Evolutionary conservation across 1,140 invertebrate species (phyloP).

Genomic region (Leptinotarsa lineolata): DNA sequence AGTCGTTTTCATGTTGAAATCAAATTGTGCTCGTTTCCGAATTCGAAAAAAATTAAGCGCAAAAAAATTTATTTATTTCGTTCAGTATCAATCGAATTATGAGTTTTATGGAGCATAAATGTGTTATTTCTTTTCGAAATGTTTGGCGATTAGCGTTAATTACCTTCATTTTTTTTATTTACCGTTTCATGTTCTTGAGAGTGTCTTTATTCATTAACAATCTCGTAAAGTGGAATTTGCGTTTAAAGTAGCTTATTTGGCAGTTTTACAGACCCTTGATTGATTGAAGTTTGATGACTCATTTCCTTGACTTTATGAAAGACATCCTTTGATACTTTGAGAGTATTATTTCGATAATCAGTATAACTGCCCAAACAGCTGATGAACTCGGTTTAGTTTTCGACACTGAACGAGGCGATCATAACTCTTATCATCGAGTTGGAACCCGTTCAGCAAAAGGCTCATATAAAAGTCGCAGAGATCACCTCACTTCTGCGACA

Average conservation of each 20-base stretch:
- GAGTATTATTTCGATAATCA: too few relatives aligned
- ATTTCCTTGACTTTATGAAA: too few relatives aligned
- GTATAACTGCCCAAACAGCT: too few relatives aligned
- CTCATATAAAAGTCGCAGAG: too few relatives aligned
- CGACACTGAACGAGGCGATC: too few relatives aligned
- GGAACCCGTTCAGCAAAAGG: too few relatives aligned
- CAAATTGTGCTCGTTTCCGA: background rate
- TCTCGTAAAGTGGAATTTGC: background rate
- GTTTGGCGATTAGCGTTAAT: background rate
- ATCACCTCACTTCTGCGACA: too few relatives aligned
- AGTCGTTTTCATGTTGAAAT: background rate
- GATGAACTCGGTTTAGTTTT: too few relatives aligned
- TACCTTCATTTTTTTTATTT: background rate
- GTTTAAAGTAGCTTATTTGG: background rate
- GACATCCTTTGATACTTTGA: too few relatives aligned
- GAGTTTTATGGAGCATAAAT: background rate
- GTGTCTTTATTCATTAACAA: background rate
- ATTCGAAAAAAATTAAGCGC: background rate
- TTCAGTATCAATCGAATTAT: background rate
- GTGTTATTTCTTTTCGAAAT: constrained; percentile 6
- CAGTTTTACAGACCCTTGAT: too few relatives aligned
- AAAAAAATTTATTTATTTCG: background rate
- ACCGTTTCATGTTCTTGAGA: background rate
- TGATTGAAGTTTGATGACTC: too few relatives aligned
- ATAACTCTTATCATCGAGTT: too few relatives aligned